Base-by-base conservation (phyloP, 1,140 invertebrate species). In the Chrysomallon squamiferum region DNA sequence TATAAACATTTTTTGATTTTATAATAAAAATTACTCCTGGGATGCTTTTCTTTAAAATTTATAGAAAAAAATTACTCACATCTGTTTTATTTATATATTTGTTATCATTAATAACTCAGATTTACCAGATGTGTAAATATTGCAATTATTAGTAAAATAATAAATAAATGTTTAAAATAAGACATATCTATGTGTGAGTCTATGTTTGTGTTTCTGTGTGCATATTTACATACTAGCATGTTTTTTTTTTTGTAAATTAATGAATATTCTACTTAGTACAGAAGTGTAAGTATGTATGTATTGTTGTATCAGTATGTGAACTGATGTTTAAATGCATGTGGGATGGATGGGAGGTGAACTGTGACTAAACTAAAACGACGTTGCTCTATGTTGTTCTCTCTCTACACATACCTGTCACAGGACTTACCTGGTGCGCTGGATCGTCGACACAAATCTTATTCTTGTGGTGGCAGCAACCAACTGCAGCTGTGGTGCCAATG, bases 361-460 rank as follows among this genome's bases (percentile, higher is more conserved):
- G 9, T n/a, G 9, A 43, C n/a, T 9, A 11, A 43, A 11, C 9
- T 43, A 43, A 11, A n/a, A 11, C 9, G 9, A n/a, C n/a, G 41
- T 43, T 11, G 9, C 9, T 43, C 9, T 43, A 38, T 38, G 35
- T 7, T 38, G 35, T 38, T 15, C 15, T 5, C 6, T 38, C 15
- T 38, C 35, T 38, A 38, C 30, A 56, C 33, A 47, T 52, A 43
- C 43, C 18, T 63, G 63, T 61, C 43, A 63, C 64, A 72, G 71
- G 43, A 65, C 61, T 0, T 72, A 72, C 64, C 57, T 61, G 22
- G 66, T 65, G 6, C 59, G 50, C 18, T 72, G 71, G 71, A 32
- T 72, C 45, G 52, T 66, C 27, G 61, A 64, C 22, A 72, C 71
- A 9, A 72, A 72, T 64, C 52, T 72, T 18, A 58, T 72, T 20